A percentile compares a stretch with the other conserved stretches of the same genome.
Evolutionary conservation across 2,888 invertebrate species (phyloP).

Genomic region (Autographa gamma): DNA sequence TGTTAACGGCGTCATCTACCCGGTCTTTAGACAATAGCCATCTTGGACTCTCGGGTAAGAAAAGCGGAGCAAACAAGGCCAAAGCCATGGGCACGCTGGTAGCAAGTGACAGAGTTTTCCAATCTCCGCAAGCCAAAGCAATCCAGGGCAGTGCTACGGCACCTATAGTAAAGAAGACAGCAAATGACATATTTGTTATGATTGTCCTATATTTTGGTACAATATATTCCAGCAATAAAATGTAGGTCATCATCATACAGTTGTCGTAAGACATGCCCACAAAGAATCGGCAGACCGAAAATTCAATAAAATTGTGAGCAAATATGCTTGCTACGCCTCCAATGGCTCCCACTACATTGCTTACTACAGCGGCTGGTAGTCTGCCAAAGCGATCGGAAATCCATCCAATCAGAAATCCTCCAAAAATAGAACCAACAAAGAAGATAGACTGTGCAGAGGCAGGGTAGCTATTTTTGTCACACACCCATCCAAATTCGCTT

Average conservation of each 20-base stretch:
- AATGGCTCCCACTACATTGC: conserved; percentile 72
- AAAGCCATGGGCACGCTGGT: conserved; percentile 75
- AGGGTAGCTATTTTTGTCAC: conserved; percentile 75
- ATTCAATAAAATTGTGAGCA: conserved; percentile 66
- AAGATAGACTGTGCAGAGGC: conserved; percentile 77
- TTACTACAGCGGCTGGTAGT: conserved; percentile 71
- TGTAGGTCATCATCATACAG: conserved; percentile 79
- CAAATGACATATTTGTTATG: conserved; percentile 75
- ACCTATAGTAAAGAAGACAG: conserved; percentile 70
- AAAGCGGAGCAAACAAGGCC: conserved; percentile 68
- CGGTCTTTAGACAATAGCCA: conserved; percentile 77
- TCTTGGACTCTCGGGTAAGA: conserved; percentile 79
- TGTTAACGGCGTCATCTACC: conserved; percentile 71
- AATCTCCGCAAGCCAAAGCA: conserved; percentile 74
- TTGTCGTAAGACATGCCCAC: conserved; percentile 80
- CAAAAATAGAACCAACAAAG: conserved; percentile 77
- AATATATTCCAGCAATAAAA: conserved; percentile 75
- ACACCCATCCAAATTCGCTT: conserved; percentile 79
- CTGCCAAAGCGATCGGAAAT: conserved; percentile 76
- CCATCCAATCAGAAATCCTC: conserved; percentile 76
- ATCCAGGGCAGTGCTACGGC: conserved; percentile 74
- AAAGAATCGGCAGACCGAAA: conserved; percentile 73
- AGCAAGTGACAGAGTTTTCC: conserved; percentile 73
- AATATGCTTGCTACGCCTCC: conserved; percentile 73
- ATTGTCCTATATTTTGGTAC: conserved; percentile 78